Base-by-base conservation (phyloP, 2,888 invertebrate genomes). In the Nomada lathburiana region DNA sequence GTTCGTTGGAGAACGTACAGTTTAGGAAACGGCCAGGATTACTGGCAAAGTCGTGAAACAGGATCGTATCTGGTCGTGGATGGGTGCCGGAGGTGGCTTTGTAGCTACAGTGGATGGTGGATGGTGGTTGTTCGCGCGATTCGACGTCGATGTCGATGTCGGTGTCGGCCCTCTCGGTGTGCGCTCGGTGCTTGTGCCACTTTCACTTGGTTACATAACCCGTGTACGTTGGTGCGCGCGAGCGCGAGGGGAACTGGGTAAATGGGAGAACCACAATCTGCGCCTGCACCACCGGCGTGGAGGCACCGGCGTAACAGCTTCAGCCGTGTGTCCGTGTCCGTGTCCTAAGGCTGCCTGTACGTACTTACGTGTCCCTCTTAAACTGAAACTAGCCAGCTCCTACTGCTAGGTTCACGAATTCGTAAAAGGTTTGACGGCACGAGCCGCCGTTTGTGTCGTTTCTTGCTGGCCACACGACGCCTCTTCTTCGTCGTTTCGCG, bases 141-240 rank as follows among this genome's bases (percentile, higher is more conserved):
- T 78, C 84, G 75, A 73, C 75, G 87, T 83, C 87, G 91, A 36
- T 36, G 36, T 7, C 36, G 36, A 86, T 84, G 90, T 89, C 87
- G 89, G 89, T 90, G 87, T 76, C 80, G 88, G 77, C 82, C 76
- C 80, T 80, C 88, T 89, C 89, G 76, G 81, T 79, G 83, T 71
- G 84, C 80, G 84, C 87, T 81, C 90, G 89, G 90, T 89, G 88
- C 89, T 88, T 93, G 93, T 93, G 93, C 93, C 93, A 94, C 93
- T 94, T 94, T 94, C 93, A 94, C 93, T 94, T 93, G 92, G 93
- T 94, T 94, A 93, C 93, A 93, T 94, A 94, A 94, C 88, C 86
- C 87, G 89, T 80, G 81, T 89, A 88, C 90, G 91, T 89, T 90
- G 89, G 89, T 88, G 90, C 88, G 89, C 88, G 89, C 89, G 86